Percentiles rank a stretch among this genome's conserved stretches.
These are phyloP conservation scores for Linhomoeus sp. DNA, from an alignment of 2,888 invertebrate genomes.

Conservation along the genomic window DNA sequence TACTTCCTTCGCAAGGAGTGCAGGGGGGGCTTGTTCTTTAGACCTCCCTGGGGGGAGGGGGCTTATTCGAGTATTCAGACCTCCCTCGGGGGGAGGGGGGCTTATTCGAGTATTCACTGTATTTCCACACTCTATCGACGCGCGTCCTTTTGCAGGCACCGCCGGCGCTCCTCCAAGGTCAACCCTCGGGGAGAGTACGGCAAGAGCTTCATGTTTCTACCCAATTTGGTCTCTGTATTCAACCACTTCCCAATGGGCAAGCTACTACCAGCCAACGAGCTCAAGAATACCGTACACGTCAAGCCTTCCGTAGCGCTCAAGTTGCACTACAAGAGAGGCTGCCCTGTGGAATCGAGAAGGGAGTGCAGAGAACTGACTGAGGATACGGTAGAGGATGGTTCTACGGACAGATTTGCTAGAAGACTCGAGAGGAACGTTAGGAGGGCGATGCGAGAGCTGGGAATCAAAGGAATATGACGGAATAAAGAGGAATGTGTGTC, in stretches of 20 bases:
- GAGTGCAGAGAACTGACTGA: slow-evolving; percentile 11
- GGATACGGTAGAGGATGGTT: not conserved
- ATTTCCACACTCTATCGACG: not conserved
- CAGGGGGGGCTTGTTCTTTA: no score
- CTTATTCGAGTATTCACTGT: no score
- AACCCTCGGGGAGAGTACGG: slow-evolving; percentile 42
- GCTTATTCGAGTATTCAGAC: no score
- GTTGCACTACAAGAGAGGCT: slow-evolving; percentile 81
- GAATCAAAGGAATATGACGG: no score
- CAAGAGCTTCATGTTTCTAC: slow-evolving; percentile 49
- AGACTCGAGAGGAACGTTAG: no score
- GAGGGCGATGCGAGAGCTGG: no score
- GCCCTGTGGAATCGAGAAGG: slow-evolving; percentile 29
- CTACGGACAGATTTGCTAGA: not conserved
- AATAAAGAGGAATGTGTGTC: no score
- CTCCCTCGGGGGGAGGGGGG: no score
- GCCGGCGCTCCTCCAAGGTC: slow-evolving; percentile 39
- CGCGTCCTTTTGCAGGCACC: slow-evolving; percentile 3
- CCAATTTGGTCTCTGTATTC: slow-evolving; percentile 46
- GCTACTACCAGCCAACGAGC: slow-evolving; percentile 28
- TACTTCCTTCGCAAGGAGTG: no score
- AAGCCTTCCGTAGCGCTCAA: slow-evolving; percentile 62
- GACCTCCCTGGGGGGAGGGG: no score
- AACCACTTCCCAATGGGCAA: slow-evolving; percentile 51
- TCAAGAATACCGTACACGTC: slow-evolving; percentile 32